Conservation (phyloP, 2,888 invertebrate genomes). For the Epistrophe eligans region DNA sequence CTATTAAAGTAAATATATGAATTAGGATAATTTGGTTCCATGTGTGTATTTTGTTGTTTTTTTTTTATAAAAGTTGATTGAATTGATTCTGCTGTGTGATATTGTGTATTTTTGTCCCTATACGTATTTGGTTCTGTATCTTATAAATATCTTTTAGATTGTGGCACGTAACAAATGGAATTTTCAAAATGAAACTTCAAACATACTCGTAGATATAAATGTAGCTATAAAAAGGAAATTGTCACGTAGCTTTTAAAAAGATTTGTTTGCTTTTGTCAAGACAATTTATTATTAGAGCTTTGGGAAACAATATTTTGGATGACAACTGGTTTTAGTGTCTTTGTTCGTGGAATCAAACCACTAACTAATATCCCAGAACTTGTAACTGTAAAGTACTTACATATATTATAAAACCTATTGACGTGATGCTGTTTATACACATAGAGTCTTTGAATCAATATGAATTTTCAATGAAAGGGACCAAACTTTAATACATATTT, state of each 20-base stretch:
- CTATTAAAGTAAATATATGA: neutral
- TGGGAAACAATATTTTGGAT: neutral
- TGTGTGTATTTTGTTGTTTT: neutral
- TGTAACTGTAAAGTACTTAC: too few relatives aligned
- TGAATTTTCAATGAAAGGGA: too few relatives aligned
- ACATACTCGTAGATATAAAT: neutral
- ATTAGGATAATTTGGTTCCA: neutral
- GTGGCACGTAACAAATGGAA: constrained; percentile 60
- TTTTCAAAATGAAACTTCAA: constrained; percentile 38
- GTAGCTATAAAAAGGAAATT: neutral
- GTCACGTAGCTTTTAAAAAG: constrained; percentile 28
- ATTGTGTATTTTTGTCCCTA: constrained; percentile 20
- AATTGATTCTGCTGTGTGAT: constrained; percentile 4
- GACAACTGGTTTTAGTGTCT: neutral
- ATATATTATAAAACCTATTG: too few relatives aligned
- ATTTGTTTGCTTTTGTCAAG: constrained; percentile 24
- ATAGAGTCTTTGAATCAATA: too few relatives aligned
- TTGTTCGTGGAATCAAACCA: neutral
- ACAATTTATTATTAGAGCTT: constrained; percentile 19
- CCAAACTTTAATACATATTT: too few relatives aligned
- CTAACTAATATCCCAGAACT: neutral
- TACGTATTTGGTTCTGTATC: neutral
- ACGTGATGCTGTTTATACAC: too few relatives aligned
- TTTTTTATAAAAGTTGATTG: constrained; percentile 5
- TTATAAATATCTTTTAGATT: constrained; percentile 22